Evolutionary conservation across 2,888 invertebrate genomes (phyloP), one percentile per base, ranked within the genome.

Genomic region (Thelaira solivaga): DNA sequence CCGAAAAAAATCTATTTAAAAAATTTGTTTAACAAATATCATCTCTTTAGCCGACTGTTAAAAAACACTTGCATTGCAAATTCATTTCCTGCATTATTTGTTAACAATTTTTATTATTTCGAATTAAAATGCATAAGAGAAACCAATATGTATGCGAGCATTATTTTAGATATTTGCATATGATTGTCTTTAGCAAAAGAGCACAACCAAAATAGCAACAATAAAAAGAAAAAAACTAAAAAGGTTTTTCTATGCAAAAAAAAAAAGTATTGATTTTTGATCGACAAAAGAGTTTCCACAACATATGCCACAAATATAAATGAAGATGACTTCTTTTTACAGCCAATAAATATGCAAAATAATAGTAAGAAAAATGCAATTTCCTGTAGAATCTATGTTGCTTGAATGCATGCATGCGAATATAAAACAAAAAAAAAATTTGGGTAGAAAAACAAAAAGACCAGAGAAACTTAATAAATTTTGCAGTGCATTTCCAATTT

Each of bases 261-360:
- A 62, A 72, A 53, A 41, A 22, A 22, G 20, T 61, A 72, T 62
- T 55, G 53, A 72, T 55, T 62, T 59, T 62, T 43, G 62, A 62
- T 53, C 43, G 62, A 53, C 36, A 45, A 72, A 51, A 62, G 36
- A 31, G 29, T n/a, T 29, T 26, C 22, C 47, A 31, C 24, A 69
- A 31, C 57, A 69, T 69, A 59, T 59, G 68, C 47, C 11, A 0
- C 36, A 36, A 69, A 69, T 31, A 4, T 36, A 22, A 39, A 53
- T 8, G 24, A 34, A 71, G 13, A 61, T 6, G 34, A 26, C 22
- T 43, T 69, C 39, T 22, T 61, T 57, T 51, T 24, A 13, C 61
- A 53, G 34, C 53, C 71, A 72, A 72, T 72, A 62, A 53, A 72
- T 53, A 72, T 72, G 71, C 71, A 62, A 72, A 72, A 62, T 55